These are phyloP conservation scores for Upupa epops DNA, from an alignment of 2,113 vertebrate species.

Conservation along the genomic window DNA sequence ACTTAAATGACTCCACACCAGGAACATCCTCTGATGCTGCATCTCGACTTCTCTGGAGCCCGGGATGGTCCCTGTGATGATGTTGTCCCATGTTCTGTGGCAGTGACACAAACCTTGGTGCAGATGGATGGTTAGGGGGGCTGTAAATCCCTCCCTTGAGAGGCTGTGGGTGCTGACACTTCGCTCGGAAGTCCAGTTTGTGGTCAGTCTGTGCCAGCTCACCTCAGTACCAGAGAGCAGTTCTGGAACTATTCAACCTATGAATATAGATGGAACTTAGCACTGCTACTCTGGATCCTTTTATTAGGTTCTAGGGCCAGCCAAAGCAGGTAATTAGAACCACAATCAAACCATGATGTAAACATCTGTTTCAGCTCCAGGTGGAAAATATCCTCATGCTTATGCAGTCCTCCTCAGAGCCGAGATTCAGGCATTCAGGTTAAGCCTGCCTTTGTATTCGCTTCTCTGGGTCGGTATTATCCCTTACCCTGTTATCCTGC, in stretches of 20 bases:
- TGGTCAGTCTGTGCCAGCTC: not conserved
- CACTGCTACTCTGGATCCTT: not conserved
- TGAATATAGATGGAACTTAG: not conserved
- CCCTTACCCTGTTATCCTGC: not conserved
- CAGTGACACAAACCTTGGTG: not conserved
- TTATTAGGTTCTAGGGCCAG: not conserved
- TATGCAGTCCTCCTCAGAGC: not conserved
- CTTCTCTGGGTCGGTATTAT: not conserved
- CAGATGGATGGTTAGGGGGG: fast-evolving
- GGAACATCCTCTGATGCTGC: not conserved
- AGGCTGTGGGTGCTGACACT: not conserved
- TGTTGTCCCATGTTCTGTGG: not conserved
- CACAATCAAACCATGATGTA: not conserved
- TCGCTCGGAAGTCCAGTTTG: not conserved
- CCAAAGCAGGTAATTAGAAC: not conserved
- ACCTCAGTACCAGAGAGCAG: fast-evolving
- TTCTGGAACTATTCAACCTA: not conserved
- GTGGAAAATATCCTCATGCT: not conserved
- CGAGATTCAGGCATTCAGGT: not conserved
- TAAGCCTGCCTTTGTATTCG: conserved; percentile 22
- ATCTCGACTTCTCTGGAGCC: not conserved
- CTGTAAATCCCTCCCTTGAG: not conserved
- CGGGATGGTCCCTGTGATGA: not conserved
- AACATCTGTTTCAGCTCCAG: not conserved
- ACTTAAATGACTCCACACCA: not conserved